A percentile compares a stretch with the other conserved stretches of the same genome.
phyloP scores from a whole-genome alignment of 2,797 vertebrate species.

The Lacerta agilis region DNA sequence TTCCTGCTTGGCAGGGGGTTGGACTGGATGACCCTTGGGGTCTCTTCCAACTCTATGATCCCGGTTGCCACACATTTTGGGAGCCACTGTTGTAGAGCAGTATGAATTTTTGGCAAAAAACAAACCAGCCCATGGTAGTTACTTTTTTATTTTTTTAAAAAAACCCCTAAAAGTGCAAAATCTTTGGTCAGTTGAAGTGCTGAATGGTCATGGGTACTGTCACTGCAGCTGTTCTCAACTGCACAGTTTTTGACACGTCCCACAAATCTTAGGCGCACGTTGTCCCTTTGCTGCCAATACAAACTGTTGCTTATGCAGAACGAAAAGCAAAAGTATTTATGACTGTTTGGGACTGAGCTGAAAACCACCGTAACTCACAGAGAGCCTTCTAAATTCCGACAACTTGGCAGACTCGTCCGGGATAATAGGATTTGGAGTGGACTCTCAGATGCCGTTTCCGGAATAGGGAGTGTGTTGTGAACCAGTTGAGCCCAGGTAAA shows the following conservation, averaged over 20 bases:
- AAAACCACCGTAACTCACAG: not conserved
- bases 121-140: not conserved
- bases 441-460: too few relatives aligned
- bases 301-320: slow-evolving; percentile 2
- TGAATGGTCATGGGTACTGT: too few relatives aligned
- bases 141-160: not conserved
- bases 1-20: too few relatives aligned
- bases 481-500: too few relatives aligned
- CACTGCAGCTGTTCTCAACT: not conserved
- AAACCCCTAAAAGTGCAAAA: not conserved
- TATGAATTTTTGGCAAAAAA: too few relatives aligned
- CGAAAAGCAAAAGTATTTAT: slow-evolving; percentile 8
- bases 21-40: too few relatives aligned
- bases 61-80: not conserved
- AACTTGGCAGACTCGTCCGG: not conserved
- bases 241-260: not conserved
- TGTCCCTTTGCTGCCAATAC: not conserved
- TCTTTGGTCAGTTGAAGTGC: not conserved
- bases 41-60: too few relatives aligned
- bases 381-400: not conserved
- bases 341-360: not conserved
- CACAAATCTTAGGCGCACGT: not conserved
- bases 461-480: too few relatives aligned
- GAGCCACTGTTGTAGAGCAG: not conserved
- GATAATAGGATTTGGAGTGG: not conserved